Evolutionary conservation across 2,797 vertebrate species (phyloP).

Genomic region (Microtus obscurus): DNA sequence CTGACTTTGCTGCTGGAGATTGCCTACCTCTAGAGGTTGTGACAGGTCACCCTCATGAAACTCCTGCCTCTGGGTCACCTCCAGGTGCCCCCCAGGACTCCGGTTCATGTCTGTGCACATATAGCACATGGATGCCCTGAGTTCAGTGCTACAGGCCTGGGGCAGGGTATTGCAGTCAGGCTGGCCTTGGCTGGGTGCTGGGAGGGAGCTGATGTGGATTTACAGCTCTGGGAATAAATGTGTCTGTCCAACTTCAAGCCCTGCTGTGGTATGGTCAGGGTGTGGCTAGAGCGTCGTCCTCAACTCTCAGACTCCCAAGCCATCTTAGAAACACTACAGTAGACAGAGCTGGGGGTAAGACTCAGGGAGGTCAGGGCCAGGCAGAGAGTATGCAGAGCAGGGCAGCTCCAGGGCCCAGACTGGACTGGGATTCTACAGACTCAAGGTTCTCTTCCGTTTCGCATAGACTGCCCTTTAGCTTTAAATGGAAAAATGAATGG

Average conservation of each 20-base stretch:
- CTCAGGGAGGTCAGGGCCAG: background rate
- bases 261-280: background rate
- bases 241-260: background rate
- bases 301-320: background rate
- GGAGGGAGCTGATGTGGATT: background rate
- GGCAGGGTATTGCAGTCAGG: background rate
- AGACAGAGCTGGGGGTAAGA: background rate
- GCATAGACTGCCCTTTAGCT: background rate
- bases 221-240: conserved; percentile 70
- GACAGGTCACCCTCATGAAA: background rate
- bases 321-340: background rate
- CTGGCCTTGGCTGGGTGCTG: background rate
- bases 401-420: background rate
- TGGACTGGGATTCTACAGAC: background rate
- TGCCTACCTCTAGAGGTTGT: conserved; percentile 40
- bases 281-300: background rate
- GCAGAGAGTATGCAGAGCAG: background rate
- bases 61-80: background rate
- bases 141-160: background rate
- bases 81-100: conserved; percentile 37
- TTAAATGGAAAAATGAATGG: background rate
- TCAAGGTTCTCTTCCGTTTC: background rate
- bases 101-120: background rate
- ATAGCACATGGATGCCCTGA: conserved; percentile 69
- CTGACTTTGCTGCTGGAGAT: conserved; percentile 46